phyloP scores from a whole-genome alignment of 2,113 vertebrate species.

The Pseudonaja textilis region DNA sequence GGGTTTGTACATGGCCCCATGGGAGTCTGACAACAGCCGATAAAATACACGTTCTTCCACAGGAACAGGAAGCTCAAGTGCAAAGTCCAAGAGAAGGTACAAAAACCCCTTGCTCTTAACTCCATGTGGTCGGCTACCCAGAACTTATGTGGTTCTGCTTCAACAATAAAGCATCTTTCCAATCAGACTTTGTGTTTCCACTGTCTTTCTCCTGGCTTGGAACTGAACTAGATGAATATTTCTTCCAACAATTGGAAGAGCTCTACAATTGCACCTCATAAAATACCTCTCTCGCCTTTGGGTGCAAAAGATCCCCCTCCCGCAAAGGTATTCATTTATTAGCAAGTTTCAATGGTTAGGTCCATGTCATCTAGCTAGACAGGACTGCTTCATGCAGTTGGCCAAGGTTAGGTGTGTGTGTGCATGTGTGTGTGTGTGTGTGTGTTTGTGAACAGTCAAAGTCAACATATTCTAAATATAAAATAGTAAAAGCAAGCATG shows the following conservation, averaged over 20 bases:
- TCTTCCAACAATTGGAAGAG: background rate
- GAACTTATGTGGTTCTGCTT: too few relatives aligned
- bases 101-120: too few relatives aligned
- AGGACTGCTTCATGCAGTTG: background rate
- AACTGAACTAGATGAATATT: too few relatives aligned
- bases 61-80: too few relatives aligned
- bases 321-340: background rate
- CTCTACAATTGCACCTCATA: background rate
- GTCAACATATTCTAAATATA: background rate
- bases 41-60: too few relatives aligned
- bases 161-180: too few relatives aligned
- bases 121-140: too few relatives aligned
- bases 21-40: too few relatives aligned
- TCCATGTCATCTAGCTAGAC: background rate
- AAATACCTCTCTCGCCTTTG: background rate
- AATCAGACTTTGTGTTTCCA: too few relatives aligned
- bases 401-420: background rate
- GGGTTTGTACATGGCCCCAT: too few relatives aligned
- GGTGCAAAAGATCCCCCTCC: background rate
- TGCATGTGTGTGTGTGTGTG: background rate
- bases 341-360: background rate
- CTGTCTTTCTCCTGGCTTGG: too few relatives aligned
- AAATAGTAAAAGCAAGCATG: background rate
- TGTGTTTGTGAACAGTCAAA: background rate
- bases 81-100: too few relatives aligned